Percentiles rank a stretch among this genome's conserved stretches.
These are phyloP conservation scores for Neogale vison DNA, from an alignment of 2,113 vertebrate species.

Conservation along the genomic window DNA sequence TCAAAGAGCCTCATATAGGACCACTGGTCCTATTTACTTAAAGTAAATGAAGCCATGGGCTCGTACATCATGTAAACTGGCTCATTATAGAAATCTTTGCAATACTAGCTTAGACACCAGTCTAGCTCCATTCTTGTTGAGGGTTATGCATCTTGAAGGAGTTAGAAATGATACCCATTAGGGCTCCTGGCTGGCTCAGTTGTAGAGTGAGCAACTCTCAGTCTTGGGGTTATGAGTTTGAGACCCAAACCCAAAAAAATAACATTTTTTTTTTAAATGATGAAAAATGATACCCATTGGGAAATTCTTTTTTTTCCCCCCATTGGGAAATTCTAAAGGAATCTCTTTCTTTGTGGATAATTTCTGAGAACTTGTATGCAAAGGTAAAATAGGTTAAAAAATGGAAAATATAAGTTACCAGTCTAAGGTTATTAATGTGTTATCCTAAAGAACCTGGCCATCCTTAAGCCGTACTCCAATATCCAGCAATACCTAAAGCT, in stretches of 20 bases:
- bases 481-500: background rate
- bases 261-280: background rate
- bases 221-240: background rate
- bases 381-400: background rate
- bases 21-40: background rate
- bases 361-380: slow-evolving; percentile 12
- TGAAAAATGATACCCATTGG: background rate
- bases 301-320: background rate
- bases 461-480: background rate
- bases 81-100: background rate
- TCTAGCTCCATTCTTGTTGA: background rate
- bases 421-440: background rate
- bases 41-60: background rate
- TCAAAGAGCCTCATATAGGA: background rate
- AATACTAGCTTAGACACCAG: background rate
- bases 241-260: background rate
- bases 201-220: background rate
- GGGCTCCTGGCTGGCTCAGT: background rate
- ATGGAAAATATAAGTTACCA: background rate
- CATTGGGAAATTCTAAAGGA: background rate
- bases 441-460: background rate
- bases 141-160: slow-evolving; percentile 2
- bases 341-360: background rate
- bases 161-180: slow-evolving; percentile 5
- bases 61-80: background rate